A percentile compares a stretch with the other conserved stretches of the same genome.
phyloP scores from a whole-genome alignment of 2,797 vertebrate species.

The Bradypodion ventrale region DNA sequence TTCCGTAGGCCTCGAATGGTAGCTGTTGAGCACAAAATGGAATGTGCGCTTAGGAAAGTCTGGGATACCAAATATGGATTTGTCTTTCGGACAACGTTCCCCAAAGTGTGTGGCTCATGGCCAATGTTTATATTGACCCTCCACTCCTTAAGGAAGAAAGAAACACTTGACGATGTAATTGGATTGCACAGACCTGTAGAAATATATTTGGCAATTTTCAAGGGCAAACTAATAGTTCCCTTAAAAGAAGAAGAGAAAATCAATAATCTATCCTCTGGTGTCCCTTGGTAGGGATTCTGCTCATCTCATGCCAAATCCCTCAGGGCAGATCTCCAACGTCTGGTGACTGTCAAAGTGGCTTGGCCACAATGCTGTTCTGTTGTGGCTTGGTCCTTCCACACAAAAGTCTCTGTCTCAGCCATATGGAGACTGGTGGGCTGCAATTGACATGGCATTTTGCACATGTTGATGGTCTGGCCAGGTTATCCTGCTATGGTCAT shows the following conservation, averaged over 20 bases:
- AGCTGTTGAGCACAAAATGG: background rate
- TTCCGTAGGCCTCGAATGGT: background rate
- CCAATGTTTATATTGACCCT: background rate
- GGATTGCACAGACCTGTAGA: background rate
- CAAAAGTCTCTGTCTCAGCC: too few species aligned
- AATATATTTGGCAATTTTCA: background rate
- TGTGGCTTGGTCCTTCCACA: background rate
- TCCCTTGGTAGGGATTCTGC: background rate
- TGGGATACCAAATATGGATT: background rate
- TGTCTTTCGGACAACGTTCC: background rate
- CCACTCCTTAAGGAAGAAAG: background rate
- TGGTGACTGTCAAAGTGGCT: background rate
- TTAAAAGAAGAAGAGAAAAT: background rate
- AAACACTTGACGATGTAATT: slow-evolving; percentile 3
- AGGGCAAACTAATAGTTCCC: background rate
- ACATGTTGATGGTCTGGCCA: too few species aligned
- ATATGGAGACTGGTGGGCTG: too few species aligned
- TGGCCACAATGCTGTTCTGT: background rate
- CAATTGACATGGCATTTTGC: too few species aligned
- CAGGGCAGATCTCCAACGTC: background rate
- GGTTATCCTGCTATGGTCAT: too few species aligned
- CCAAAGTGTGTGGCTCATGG: slow-evolving; percentile 18
- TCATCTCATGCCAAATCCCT: background rate
- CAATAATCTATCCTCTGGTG: background rate
- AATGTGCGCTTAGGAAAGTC: background rate